Evolutionary conservation across 1,140 invertebrate genomes (phyloP), one percentile per base, ranked within the genome.

Genomic region (Trigoniulus corallinus): DNA sequence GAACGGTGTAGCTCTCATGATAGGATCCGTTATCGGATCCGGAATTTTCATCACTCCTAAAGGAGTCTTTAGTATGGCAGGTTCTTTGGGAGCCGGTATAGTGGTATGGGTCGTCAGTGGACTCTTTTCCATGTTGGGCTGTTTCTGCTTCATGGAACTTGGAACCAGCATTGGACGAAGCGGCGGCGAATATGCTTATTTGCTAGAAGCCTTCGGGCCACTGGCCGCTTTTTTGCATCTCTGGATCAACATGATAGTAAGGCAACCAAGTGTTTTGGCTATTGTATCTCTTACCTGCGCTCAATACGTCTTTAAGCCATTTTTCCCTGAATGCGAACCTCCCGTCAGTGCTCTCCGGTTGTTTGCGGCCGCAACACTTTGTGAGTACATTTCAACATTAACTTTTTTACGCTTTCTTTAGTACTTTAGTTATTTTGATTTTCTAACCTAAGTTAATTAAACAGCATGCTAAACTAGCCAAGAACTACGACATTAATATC

Each of bases 181-280:
- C 1, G 87, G 87, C 20, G 87, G 84, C 40, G 87, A 91, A 63
- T 91, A 88, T 66, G 83, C 84, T 1, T 91, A 91, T 65, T 82
- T 88, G 39, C 75, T 84, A 61, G 78, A 80, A 23, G 82, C 86
- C 26, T 92, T 92, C 63, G 88, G 88, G 1, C 81, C 84, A n/a
- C 67, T 94, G 12, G 79, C 84, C 1, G 88, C 82, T 2, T 95
- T 94, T 63, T 66, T 93, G 18, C 74, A 81, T 47, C 68, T 93
- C 21, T 95, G 89, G 89, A 81, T 89, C 26, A 83, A 84, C 2
- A 66, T 87, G 47, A 69, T 88, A 24, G 83, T 89, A 55, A 85
- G 93, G 52, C 72, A 87, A 55, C 87, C 85, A 2, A 79, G 77
- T 4, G 83, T 83, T 1, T 78, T 84, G 62, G 83, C 85, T 4